Evolutionary conservation across 2,888 invertebrate species (phyloP), one percentile per base, ranked within the genome.

Genomic region (Drosophila koepferae): DNA sequence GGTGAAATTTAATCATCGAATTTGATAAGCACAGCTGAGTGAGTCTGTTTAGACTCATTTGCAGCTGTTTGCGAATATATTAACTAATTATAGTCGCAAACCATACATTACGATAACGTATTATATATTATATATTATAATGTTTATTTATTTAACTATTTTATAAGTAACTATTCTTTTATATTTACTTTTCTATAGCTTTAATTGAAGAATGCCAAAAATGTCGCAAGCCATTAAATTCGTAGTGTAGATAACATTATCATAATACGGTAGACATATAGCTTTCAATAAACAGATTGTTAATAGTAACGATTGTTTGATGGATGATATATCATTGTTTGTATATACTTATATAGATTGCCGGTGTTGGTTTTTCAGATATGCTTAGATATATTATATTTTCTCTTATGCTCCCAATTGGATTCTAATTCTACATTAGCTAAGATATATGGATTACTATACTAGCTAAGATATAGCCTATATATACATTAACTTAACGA

Each of bases 1-100:
- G 58, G 48, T 55, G 70, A 74, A 77, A 71, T 62, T 77, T 71
- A 77, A 77, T 77, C 77, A 74, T 63, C 48, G 18, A 10, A n/a
- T 53, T 12, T 72, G 77, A 77, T 77, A 77, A 77, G 66, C 58
- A 53, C n/a, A 16, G 38, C 54, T 9, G 18, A 18, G 4, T 54
- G 16, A 23, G 41, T 41, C n/a, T 12, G n/a, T n/a, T 0, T 10
- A 46, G 14, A 23, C 23, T 46, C 16, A 48, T 16, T 28, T 28
- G 9, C 46, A 23, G 28, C 20, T 49, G 31, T 49, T n/a, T 40
- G 31, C 62, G 58, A 48, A 34, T 53, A 41, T 28, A 34, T 10
- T 70, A n/a, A 23, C 10, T 23, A 67, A 55, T 48, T 41, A 56
- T 64, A 61, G 41, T 61, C 60, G 18, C 40, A 64, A 53, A 65